Evolutionary conservation across 2,888 invertebrate genomes (phyloP).

Genomic region (Antheraea yamamai): DNA sequence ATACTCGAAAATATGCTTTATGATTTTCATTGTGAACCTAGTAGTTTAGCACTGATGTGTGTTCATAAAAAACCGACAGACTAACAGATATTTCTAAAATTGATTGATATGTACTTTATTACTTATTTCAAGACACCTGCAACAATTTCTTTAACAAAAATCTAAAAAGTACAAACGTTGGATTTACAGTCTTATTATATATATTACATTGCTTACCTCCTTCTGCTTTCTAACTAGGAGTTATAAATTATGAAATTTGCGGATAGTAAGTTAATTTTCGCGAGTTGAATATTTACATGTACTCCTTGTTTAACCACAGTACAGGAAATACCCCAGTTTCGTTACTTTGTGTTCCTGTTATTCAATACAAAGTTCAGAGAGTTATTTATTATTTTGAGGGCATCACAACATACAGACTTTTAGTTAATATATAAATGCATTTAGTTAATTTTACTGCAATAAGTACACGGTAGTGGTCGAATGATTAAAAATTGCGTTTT

Average conservation of each 20-base stretch:
- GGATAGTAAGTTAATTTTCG: background rate
- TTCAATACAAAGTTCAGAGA: conserved; percentile 19
- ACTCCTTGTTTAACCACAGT: background rate
- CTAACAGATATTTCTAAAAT: no score
- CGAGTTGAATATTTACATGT: background rate
- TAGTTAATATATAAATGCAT: background rate
- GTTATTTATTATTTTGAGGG: background rate
- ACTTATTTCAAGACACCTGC: no score
- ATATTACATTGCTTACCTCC: background rate
- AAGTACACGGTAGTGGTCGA: background rate
- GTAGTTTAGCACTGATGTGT: no score
- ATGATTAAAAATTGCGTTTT: background rate
- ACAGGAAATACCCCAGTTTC: conserved; percentile 9
- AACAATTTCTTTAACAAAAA: no score
- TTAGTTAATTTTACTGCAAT: background rate
- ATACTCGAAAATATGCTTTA: no score
- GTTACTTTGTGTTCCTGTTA: conserved; percentile 7
- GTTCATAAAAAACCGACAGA: no score
- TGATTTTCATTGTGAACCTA: no score
- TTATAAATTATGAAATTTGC: background rate
- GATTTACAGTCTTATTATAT: no score
- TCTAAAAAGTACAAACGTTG: no score
- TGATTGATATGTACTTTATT: no score
- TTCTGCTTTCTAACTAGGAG: background rate
- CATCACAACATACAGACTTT: background rate